Evolutionary conservation across 2,888 invertebrate genomes (phyloP).

Genomic region (Drosophila maculinotata): DNA sequence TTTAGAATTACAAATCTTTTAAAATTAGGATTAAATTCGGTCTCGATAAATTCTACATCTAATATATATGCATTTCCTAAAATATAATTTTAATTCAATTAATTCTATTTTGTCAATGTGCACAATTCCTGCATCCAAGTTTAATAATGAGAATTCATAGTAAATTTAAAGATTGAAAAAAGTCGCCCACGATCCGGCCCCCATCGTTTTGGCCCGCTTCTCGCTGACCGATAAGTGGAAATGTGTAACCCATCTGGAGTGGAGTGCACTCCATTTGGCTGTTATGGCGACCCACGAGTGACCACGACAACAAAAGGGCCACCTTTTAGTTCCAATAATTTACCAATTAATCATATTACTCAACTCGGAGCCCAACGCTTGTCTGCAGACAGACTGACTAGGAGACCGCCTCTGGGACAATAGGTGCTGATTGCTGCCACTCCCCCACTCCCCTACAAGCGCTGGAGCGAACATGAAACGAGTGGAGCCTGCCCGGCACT

Average conservation of each 20-base stretch:
- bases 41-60: too few relatives aligned
- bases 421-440: conserved; percentile 80
- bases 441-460: conserved; percentile 17
- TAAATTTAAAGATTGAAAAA: conserved; percentile 15
- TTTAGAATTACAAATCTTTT: too few relatives aligned
- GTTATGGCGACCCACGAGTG: conserved; percentile 15
- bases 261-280: conserved; percentile 40
- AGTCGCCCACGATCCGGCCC: conserved; percentile 46
- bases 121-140: too few relatives aligned
- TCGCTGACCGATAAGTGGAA: conserved; percentile 32
- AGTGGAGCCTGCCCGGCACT: too few relatives aligned
- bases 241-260: conserved; percentile 51
- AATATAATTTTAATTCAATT: too few relatives aligned
- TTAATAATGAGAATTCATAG: conserved; percentile 12
- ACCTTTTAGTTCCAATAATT: conserved; percentile 81
- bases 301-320: conserved; percentile 67
- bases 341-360: conserved; percentile 83
- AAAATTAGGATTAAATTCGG: too few relatives aligned
- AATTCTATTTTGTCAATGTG: too few relatives aligned
- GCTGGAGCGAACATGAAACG: conserved; percentile 61
- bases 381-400: conserved; percentile 22
- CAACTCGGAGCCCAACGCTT: conserved; percentile 43
- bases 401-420: conserved; percentile 39
- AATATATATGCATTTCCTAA: too few relatives aligned
- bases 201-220: conserved; percentile 19